phyloP scores from a whole-genome alignment of 2,888 invertebrate species.

The Heliothis peltigera region DNA sequence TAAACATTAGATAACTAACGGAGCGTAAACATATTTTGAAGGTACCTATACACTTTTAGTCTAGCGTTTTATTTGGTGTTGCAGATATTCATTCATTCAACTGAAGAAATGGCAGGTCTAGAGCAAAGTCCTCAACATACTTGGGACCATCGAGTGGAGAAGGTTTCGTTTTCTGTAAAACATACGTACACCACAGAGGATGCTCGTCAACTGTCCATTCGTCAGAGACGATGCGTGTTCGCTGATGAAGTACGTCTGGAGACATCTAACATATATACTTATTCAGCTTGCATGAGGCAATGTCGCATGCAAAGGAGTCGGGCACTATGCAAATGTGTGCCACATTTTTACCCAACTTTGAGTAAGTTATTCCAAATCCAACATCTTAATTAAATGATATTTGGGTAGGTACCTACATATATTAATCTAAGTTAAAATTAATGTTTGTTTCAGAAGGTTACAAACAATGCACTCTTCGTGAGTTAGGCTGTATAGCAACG shows the following conservation, averaged over 20 bases:
- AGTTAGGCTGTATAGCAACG: slow-evolving; percentile 90
- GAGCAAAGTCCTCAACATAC: slow-evolving; percentile 92
- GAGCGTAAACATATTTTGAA: too few species aligned
- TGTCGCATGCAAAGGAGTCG: slow-evolving; percentile 92
- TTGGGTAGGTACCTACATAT: too few species aligned
- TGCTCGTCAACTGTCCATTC: slow-evolving; percentile 91
- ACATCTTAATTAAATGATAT: not conserved
- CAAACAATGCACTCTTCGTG: slow-evolving; percentile 89
- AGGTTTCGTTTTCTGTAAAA: slow-evolving; percentile 92
- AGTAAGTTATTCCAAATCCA: slow-evolving; percentile 77
- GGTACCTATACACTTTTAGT: not conserved
- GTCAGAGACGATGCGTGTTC: slow-evolving; percentile 93
- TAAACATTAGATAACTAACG: too few species aligned
- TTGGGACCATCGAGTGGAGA: slow-evolving; percentile 91
- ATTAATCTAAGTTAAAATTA: not conserved
- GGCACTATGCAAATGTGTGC: slow-evolving; percentile 92
- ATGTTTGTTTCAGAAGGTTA: slow-evolving; percentile 81
- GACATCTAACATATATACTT: slow-evolving; percentile 91
- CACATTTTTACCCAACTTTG: slow-evolving; percentile 92
- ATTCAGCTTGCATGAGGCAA: slow-evolving; percentile 93
- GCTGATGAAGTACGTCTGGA: slow-evolving; percentile 91
- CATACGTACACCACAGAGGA: slow-evolving; percentile 94
- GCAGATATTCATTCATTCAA: slow-evolving; percentile 91
- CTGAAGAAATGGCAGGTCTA: slow-evolving; percentile 92
- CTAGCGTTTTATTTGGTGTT: slow-evolving; percentile 1